Base-by-base conservation (phyloP, 2,113 vertebrate species). In the Hippocampus guttulatus region DNA sequence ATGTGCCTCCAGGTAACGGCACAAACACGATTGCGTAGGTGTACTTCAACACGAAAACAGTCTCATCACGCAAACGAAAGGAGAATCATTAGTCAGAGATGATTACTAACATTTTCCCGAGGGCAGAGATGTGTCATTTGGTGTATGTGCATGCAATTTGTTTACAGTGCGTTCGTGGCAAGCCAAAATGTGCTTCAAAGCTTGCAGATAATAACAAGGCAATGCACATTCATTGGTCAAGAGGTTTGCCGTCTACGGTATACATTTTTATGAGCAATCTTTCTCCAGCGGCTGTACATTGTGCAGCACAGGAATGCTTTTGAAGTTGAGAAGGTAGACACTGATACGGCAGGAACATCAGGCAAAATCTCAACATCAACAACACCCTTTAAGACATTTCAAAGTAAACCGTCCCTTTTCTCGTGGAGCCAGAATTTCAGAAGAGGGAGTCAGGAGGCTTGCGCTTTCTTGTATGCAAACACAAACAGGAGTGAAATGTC, bases 61-160 rank as follows among this genome's bases (percentile, higher is more conserved):
- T 76, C 41, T 77, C 78, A 83, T 47, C 64, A 41, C 68, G 23
- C 47, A 60, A 65, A 52, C 70, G 33, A 63, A 80, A 75, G 73
- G 71, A 75, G 72, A 86, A 64, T 69, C 67, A 81, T 82, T 81
- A 81, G 76, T 88, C 84, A 84, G 61, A 67, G 69, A 66, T 64
- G 75, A 82, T 75, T 80, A 81, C 67, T 70, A 82, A 76, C 79
- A 76, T 72, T 76, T 75, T 81, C 82, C 79, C 14, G 33, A 73
- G 76, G 84, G 69, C 75, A 58, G 75, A 16, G 1, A 25, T 55
- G 69, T 73, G 70, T 75, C 70, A 73, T 77, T 77, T 69, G 52
- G 75, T 73, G 52, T 66, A 54, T 43, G 57, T 70, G 73, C 64
- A 73, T 68, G 55, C 52, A 47, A 68, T 78, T 71, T 73, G 73